Evolutionary conservation across 2,797 vertebrate species (phyloP).

Genomic region (Danio kyathit): DNA sequence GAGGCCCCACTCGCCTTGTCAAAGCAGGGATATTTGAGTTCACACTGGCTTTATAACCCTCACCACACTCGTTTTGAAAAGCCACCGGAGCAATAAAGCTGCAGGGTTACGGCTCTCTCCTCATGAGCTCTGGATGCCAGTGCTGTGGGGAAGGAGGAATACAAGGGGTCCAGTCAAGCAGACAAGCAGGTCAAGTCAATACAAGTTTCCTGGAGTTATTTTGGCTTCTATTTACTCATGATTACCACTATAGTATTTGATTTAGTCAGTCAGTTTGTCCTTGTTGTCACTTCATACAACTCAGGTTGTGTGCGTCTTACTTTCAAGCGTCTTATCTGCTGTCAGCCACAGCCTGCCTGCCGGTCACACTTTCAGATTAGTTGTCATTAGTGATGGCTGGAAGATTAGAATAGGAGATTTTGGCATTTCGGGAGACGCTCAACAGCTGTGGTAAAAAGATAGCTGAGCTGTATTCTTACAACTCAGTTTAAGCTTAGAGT

Average conservation of each 20-base stretch:
- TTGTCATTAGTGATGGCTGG: constrained; percentile 56
- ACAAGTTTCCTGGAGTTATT: constrained; percentile 15
- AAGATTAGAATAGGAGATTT: constrained; percentile 44
- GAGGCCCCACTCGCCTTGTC: constrained; percentile 50
- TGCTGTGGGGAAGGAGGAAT: background rate
- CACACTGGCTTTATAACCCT: constrained; percentile 55
- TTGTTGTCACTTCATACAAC: constrained; percentile 44
- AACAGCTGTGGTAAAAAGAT: constrained; percentile 51
- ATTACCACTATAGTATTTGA: constrained; percentile 39
- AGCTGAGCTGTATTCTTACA: constrained; percentile 26
- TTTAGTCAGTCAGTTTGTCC: constrained; percentile 36
- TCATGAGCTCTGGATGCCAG: constrained; percentile 26
- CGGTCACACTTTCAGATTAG: constrained; percentile 45
- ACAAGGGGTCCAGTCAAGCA: background rate
- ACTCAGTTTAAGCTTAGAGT: constrained; percentile 38
- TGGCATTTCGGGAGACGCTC: constrained; percentile 38
- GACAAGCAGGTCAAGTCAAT: constrained; percentile 5
- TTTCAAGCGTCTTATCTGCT: constrained; percentile 56
- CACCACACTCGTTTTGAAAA: constrained; percentile 38
- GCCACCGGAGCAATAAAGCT: constrained; percentile 51
- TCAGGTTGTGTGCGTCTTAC: constrained; percentile 43
- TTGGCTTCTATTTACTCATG: constrained; percentile 18
- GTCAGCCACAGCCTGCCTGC: constrained; percentile 36
- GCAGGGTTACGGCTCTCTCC: constrained; percentile 34
- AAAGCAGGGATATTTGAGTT: constrained; percentile 57